A percentile compares a stretch with the other conserved stretches of the same genome.
These are phyloP conservation scores for Anabas testudineus DNA, from an alignment of 2,797 vertebrate species.

Conservation along the genomic window DNA sequence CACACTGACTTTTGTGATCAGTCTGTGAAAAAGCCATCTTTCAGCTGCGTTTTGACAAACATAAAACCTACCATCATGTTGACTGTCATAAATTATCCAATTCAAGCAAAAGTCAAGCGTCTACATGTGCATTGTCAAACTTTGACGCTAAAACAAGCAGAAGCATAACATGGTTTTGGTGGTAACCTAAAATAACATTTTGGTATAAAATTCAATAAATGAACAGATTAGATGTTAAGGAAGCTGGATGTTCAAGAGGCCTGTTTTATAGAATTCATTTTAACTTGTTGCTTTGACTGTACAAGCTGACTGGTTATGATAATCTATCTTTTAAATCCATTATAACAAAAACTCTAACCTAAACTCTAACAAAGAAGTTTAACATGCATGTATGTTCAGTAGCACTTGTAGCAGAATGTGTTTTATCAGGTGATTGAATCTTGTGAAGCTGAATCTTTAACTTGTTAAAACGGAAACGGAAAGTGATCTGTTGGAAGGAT, in stretches of 20 bases:
- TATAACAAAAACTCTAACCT: background rate
- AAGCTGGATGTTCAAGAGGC: no score
- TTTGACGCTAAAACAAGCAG: no score
- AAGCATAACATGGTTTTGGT: no score
- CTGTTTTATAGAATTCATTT: no score
- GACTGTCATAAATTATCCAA: background rate
- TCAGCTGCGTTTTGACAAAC: background rate
- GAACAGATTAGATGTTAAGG: no score
- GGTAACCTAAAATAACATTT: no score
- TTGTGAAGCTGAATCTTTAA: no score
- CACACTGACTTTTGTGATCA: background rate
- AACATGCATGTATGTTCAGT: no score
- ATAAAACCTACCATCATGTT: background rate
- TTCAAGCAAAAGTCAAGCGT: no score
- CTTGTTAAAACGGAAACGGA: constrained; percentile 16
- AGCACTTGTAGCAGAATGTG: constrained; percentile 10
- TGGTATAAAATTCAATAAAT: no score
- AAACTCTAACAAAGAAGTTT: background rate
- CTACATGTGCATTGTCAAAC: background rate
- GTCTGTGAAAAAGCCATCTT: background rate
- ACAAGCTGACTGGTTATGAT: background rate
- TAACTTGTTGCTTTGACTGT: background rate
- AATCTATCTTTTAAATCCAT: background rate
- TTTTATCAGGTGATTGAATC: constrained; percentile 17
- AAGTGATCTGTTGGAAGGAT: constrained; percentile 1